Percentiles rank a stretch among this genome's conserved stretches.
Evolutionary conservation across 2,797 vertebrate genomes (phyloP).

Genomic region (Astyanax mexicanus): DNA sequence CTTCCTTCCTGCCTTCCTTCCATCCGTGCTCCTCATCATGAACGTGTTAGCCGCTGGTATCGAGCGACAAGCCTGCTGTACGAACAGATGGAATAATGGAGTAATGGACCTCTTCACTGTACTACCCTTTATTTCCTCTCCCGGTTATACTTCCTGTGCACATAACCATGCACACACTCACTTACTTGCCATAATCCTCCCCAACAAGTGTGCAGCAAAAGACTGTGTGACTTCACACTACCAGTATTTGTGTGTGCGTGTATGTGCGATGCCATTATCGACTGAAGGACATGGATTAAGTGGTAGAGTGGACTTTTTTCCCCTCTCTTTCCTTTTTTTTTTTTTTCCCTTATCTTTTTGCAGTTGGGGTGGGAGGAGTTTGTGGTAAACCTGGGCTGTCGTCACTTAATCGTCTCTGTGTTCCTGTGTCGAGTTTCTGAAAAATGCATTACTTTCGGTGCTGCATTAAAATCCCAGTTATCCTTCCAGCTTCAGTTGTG

Average conservation of each 20-base stretch:
- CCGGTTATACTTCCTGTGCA: constrained; percentile 72
- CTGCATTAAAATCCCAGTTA: constrained; percentile 53
- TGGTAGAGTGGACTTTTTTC: constrained; percentile 52
- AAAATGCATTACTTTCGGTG: constrained; percentile 44
- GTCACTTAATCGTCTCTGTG: constrained; percentile 46
- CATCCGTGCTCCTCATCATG: constrained; percentile 64
- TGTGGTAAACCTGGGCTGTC: constrained; percentile 48
- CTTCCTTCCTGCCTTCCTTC: constrained; percentile 67
- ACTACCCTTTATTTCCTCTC: constrained; percentile 65
- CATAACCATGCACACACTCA: constrained; percentile 66
- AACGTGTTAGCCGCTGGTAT: constrained; percentile 62
- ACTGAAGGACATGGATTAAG: constrained; percentile 74
- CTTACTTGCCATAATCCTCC: constrained; percentile 59
- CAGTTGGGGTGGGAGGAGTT: constrained; percentile 4
- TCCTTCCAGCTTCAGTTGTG: constrained; percentile 60
- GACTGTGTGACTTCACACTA: constrained; percentile 73
- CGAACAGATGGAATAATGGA: constrained; percentile 75
- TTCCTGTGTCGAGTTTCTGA: constrained; percentile 41
- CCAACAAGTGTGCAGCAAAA: constrained; percentile 64
- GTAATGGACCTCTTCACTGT: constrained; percentile 84
- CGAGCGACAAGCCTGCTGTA: constrained; percentile 68
- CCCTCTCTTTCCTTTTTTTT: constrained; percentile 45
- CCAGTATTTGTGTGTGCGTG: constrained; percentile 76
- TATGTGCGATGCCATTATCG: constrained; percentile 70
- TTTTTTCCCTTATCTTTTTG: constrained; percentile 19